Evolutionary conservation across 2,797 vertebrate genomes (phyloP), one percentile per base, ranked within the genome.

Genomic region (Vultur gryphus): DNA sequence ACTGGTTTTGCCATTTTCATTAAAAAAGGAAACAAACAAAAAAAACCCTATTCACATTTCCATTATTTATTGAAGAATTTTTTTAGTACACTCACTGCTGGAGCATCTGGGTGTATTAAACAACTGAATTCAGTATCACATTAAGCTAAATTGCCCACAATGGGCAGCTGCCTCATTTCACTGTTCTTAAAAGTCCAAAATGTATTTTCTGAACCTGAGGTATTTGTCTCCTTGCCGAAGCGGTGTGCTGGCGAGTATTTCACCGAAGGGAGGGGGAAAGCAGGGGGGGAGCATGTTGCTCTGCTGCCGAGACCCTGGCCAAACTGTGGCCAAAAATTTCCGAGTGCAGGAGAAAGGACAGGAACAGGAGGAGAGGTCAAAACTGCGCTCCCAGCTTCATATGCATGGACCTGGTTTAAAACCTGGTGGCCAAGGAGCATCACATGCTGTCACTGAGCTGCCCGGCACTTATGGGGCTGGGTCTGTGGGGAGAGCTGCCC

Each of bases 91-190:
- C 46, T 95, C 78, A 43, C 61, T 92, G 92, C 88, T 87, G 86
- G 81, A 95, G 86, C 95, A 92, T 89, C 95, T 95, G 96, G 52
- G 88, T 95, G 18, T 93, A 93, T 94, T 91, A 91, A 95, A 83
- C 78, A 92, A 81, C 91, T 92, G 88, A 93, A 87, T 93, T 92
- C 78, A 85, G 71, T 77, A 94, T 71, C 75, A 57, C 65, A 94
- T 92, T 93, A 87, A 87, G 67, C 75, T 85, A 71, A 95, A 95
- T 89, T 94, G 84, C 86, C 89, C 94, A 93, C 93, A 83, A 71
- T 93, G 86, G 94, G 73, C 92, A 94, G 90, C 90, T 92, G 88
- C 78, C 88, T 90, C 86, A 61, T 92, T 89, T 90, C 31, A 48
- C 70, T 88, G 24, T 75, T 84, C 88, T 83, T 87, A 26, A 28